phyloP scores from a whole-genome alignment of 2,888 invertebrate genomes.

The Rhagonycha fulva region DNA sequence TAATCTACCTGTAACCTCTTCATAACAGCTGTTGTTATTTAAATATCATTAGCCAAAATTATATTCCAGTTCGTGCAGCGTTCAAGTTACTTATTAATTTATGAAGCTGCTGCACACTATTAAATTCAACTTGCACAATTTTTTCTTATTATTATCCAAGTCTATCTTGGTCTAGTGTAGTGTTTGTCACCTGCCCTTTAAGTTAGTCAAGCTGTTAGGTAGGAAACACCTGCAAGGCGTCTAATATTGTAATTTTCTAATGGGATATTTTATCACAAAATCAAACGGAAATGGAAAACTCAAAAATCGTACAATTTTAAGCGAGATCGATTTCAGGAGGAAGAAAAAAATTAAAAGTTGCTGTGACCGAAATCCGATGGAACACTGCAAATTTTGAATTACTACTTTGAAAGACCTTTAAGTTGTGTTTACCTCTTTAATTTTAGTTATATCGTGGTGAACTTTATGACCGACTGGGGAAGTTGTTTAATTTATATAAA shows the following conservation, averaged over 20 bases:
- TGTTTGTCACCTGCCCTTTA: neutral
- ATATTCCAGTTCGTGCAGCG: neutral
- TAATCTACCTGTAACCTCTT: neutral
- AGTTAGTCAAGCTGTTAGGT: neutral
- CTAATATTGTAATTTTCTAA: neutral
- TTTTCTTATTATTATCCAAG: neutral
- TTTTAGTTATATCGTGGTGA: too few relatives aligned
- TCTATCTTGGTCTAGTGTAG: neutral
- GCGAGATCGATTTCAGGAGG: neutral
- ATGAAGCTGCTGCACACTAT: neutral
- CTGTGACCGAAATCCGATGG: too few relatives aligned
- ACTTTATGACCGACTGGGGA: too few relatives aligned
- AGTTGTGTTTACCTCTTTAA: too few relatives aligned
- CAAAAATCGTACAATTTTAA: too few relatives aligned
- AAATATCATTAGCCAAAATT: neutral
- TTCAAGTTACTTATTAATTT: neutral
- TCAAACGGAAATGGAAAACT: neutral
- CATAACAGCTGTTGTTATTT: conserved; percentile 1
- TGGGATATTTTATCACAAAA: neutral
- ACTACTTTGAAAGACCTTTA: too few relatives aligned
- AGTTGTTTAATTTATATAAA: too few relatives aligned
- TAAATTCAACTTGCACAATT: neutral
- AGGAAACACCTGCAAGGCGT: neutral
- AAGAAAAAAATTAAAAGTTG: neutral
- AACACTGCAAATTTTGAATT: too few relatives aligned